Conservation (phyloP, 2,888 invertebrate species). For the Allacma fusca region DNA sequence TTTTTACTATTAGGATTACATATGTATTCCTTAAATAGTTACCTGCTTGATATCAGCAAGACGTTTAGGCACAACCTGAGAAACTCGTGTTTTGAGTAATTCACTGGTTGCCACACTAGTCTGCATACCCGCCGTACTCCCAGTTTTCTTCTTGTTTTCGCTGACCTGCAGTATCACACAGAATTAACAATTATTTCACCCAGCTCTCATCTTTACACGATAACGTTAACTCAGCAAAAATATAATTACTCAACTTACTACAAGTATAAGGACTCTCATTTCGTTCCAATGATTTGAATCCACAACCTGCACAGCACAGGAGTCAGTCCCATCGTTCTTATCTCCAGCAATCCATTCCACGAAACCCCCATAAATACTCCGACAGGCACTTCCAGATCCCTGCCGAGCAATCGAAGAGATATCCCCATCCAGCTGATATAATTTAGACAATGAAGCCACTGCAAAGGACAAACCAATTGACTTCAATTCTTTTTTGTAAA, state of each 20-base stretch:
- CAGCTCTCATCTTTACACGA: no score
- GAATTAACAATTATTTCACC: no score
- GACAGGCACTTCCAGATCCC: constrained; percentile 95
- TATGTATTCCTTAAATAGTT: no score
- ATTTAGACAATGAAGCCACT: constrained; percentile 77
- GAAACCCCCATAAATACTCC: constrained; percentile 94
- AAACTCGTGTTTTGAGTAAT: constrained; percentile 77
- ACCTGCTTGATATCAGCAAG: constrained; percentile 64
- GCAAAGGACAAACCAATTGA: constrained; percentile 18
- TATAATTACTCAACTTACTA: no score
- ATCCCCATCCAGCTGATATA: constrained; percentile 78
- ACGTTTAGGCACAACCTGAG: constrained; percentile 77
- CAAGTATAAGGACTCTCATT: constrained; percentile 86
- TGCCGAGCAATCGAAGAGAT: constrained; percentile 80
- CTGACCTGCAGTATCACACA: constrained; percentile 67
- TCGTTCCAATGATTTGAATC: constrained; percentile 85
- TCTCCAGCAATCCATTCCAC: constrained; percentile 87
- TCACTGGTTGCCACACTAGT: constrained; percentile 80
- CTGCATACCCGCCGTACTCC: constrained; percentile 91
- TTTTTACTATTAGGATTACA: background rate
- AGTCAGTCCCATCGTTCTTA: constrained; percentile 75
- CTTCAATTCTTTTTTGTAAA: constrained; percentile 1
- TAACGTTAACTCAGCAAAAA: no score
- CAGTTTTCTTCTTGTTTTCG: constrained; percentile 81
- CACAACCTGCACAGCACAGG: constrained; percentile 77